Evolutionary conservation across 2,113 vertebrate species (phyloP).

Genomic region (Rhipidura dahli): DNA sequence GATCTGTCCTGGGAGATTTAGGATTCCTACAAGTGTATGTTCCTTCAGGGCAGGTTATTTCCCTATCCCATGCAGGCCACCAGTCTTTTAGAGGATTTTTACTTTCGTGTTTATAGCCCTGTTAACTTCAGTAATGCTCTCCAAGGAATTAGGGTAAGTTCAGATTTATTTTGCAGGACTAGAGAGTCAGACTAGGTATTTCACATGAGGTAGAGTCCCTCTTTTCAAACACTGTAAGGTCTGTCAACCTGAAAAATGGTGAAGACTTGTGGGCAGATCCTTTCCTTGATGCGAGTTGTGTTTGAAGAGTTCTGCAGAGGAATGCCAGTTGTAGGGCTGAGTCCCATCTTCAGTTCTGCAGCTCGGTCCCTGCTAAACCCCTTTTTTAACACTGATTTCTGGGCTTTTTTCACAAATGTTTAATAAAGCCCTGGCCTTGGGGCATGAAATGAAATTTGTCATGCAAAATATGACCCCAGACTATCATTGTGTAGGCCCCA

Average conservation of each 20-base stretch:
- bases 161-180: neutral
- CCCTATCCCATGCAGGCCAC: neutral
- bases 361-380: neutral
- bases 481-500: fast-evolving
- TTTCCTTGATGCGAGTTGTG: neutral
- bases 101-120: neutral
- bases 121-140: neutral
- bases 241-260: neutral
- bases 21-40: neutral
- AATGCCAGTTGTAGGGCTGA: too few species aligned
- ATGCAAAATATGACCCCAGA: neutral
- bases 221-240: neutral
- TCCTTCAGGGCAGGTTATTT: neutral
- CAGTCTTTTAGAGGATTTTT: neutral
- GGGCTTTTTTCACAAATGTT: neutral
- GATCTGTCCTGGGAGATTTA: neutral
- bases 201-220: neutral
- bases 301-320: neutral
- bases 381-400: neutral
- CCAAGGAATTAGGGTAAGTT: neutral
- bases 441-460: neutral
- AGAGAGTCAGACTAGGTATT: neutral
- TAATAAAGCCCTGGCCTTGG: neutral
- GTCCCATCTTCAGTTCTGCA: neutral
- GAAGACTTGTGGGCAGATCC: neutral